phyloP scores from a whole-genome alignment of 2,113 vertebrate genomes.

The Anseranas semipalmata region DNA sequence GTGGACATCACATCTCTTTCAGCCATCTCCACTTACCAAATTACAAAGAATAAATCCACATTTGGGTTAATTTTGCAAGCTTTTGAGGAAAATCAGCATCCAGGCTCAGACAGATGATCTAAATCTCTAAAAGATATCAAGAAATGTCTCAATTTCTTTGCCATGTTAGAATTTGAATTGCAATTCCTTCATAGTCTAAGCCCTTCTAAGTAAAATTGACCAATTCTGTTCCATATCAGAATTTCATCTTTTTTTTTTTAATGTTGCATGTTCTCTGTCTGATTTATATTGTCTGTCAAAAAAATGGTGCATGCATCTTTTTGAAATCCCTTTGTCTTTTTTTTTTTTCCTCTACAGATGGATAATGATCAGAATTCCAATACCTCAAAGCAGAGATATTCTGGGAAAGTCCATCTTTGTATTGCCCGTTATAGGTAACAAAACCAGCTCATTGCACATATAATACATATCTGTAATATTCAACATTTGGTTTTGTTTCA shows the following conservation, averaged over 20 bases:
- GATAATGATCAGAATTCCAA: conserved; percentile 88
- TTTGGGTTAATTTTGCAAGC: background rate
- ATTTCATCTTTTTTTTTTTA: background rate
- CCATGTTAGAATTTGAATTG: background rate
- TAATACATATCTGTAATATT: fast-evolving
- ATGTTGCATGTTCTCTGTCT: background rate
- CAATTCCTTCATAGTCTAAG: background rate
- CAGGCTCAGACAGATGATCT: background rate
- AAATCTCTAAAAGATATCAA: background rate
- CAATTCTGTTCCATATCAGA: background rate
- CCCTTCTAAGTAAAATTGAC: background rate
- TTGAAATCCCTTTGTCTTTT: background rate
- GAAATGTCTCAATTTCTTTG: background rate
- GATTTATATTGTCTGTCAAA: background rate
- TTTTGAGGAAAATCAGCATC: background rate
- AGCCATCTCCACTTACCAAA: background rate
- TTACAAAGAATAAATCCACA: background rate
- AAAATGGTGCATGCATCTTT: background rate
- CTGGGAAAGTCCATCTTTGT: conserved; percentile 94
- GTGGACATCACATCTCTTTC: background rate
- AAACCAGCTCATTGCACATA: fast-evolving
- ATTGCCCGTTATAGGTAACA: conserved; percentile 94
- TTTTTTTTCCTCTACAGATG: conserved; percentile 79
- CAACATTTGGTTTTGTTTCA: background rate
- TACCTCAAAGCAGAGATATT: conserved; percentile 89